These are phyloP conservation scores for Leptoclinus maculatus DNA, from an alignment of 2,797 vertebrate species.

Conservation along the genomic window DNA sequence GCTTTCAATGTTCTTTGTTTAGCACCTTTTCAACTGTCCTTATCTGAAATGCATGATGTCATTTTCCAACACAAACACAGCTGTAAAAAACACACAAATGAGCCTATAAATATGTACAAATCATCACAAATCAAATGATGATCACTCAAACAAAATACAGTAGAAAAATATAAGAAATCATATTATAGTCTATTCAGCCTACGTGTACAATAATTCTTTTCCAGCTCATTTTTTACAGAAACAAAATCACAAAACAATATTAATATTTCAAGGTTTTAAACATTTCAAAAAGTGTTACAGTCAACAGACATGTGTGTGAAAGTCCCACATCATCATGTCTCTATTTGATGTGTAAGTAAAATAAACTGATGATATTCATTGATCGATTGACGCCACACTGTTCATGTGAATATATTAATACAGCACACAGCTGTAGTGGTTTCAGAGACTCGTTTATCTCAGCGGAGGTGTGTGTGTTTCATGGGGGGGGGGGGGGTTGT, in stretches of 20 bases:
- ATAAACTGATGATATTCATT: not conserved
- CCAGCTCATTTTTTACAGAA: too few relatives aligned
- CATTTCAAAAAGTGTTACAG: not conserved
- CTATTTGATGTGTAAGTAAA: not conserved
- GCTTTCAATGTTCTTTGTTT: too few relatives aligned
- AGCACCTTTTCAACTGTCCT: not conserved
- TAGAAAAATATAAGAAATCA: not conserved
- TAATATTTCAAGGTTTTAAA: not conserved
- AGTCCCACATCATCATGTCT: not conserved
- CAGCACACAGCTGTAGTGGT: not conserved
- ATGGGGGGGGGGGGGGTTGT: not conserved
- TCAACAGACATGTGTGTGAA: not conserved
- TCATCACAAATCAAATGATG: not conserved
- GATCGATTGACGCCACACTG: not conserved
- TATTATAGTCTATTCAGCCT: not conserved
- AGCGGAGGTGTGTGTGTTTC: not conserved
- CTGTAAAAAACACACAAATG: too few relatives aligned
- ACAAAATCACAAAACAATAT: not conserved
- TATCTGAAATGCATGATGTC: not conserved
- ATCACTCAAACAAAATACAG: not conserved
- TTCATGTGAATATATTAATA: not conserved
- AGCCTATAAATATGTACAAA: not conserved
- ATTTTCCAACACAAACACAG: not conserved
- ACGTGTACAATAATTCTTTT: not conserved
- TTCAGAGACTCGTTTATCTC: not conserved